Conservation (phyloP, 2,113 vertebrate species). For the Spermophilus dauricus region DNA sequence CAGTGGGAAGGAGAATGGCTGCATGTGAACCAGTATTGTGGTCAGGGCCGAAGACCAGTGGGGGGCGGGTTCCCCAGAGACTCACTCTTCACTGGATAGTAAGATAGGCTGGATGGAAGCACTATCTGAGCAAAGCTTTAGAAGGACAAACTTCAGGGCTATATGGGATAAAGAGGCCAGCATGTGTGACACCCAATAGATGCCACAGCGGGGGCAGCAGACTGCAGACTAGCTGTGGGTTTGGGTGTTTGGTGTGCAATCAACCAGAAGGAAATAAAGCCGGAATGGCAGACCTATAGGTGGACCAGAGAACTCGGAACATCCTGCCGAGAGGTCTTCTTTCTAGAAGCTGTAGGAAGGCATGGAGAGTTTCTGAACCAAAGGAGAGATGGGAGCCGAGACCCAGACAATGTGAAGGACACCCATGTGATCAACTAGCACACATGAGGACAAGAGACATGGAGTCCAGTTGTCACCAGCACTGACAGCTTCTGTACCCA, state of each 20-base stretch:
- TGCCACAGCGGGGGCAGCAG: neutral
- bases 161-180: neutral
- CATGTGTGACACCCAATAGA: neutral
- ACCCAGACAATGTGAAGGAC: neutral
- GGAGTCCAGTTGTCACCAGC: neutral
- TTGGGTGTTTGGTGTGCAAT: neutral
- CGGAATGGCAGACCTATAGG: neutral
- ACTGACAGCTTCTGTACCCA: neutral
- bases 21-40: neutral
- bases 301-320: fast-evolving
- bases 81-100: neutral
- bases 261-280: neutral
- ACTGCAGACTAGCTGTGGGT: too few species aligned
- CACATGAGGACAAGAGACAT: neutral
- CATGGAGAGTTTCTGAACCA: neutral
- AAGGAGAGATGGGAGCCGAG: neutral
- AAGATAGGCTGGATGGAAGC: neutral
- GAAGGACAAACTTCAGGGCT: neutral
- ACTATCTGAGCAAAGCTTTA: neutral
- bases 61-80: neutral
- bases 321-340: neutral
- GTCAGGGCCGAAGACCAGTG: neutral
- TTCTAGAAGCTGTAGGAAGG: neutral
- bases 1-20: neutral
- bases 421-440: neutral